phyloP scores from a whole-genome alignment of 2,797 vertebrate genomes.

The Potorous gilbertii region DNA sequence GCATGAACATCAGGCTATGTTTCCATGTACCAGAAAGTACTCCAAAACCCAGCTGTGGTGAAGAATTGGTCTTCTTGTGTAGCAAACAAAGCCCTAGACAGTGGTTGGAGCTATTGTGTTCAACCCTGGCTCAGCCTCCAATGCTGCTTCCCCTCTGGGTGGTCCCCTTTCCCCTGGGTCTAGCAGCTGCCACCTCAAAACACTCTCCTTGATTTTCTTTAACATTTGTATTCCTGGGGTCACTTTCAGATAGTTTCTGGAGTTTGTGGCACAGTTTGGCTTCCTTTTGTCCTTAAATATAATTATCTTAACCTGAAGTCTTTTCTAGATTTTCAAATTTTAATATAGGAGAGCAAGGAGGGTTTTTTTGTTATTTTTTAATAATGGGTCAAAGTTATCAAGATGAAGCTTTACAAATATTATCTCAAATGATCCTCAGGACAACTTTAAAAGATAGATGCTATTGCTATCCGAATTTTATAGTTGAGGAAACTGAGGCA shows the following conservation, averaged over 20 bases:
- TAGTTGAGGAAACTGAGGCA: not conserved
- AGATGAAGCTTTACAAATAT: not conserved
- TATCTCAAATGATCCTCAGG: not conserved
- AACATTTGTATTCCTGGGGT: too few relatives aligned
- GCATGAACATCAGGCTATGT: not conserved
- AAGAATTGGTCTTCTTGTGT: not conserved
- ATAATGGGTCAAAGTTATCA: not conserved
- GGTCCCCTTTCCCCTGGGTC: too few relatives aligned
- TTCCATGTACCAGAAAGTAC: not conserved
- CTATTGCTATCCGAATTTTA: not conserved
- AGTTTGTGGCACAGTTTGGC: too few relatives aligned
- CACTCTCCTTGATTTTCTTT: too few relatives aligned
- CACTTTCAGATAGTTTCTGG: too few relatives aligned
- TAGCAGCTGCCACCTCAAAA: too few relatives aligned
- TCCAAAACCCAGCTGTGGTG: not conserved
- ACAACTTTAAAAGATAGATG: not conserved
- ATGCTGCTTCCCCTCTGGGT: too few relatives aligned
- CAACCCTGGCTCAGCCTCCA: conserved; percentile 17
- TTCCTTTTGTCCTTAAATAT: too few relatives aligned
- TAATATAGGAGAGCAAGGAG: too few relatives aligned
- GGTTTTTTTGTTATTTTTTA: too few relatives aligned
- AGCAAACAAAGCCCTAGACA: not conserved
- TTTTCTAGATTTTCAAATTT: too few relatives aligned
- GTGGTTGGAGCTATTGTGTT: not conserved
- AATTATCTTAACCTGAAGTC: too few relatives aligned